Evolutionary conservation across 2,113 vertebrate species (phyloP), one percentile per base, ranked within the genome.

Genomic region (Promerops cafer): DNA sequence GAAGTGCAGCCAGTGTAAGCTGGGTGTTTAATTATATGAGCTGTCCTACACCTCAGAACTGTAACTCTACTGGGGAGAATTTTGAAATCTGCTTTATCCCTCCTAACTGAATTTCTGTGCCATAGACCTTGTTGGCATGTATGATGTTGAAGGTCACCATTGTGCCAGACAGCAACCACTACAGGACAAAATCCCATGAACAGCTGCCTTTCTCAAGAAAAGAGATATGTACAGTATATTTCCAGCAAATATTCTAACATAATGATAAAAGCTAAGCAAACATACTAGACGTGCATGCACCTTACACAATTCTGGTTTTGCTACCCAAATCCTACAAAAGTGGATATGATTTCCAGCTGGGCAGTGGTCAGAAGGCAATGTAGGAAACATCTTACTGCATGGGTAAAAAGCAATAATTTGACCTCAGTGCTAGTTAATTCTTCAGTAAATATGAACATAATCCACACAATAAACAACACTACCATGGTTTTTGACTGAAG

Each of bases 401-500:
- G 68, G 91, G 97, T 95, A 96, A 98, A 97, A 97, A 97, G 84
- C 86, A 97, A 87, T 96, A 97, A 97, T 96, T 97, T 97, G 92
- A 97, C 96, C 82, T 93, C 96, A 94, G 94, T 95, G 91, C 79
- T 95, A 97, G 79, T 87, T 92, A 98, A 97, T 97, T 97, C 96
- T 97, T 97, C 96, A 97, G 92, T 95, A 95, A 95, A 85, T 91
- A 95, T 90, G 71, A 97, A 92, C 95, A 45, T 95, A 97, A 98
- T 96, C 91, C 91, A 92, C 91, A 97, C 87, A 96, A 96, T 93
- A 97, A 97, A 97, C 89, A 98, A 97, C 19, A 54, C 90, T 95
- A 86, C 94, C 80, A 96, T 97, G 90, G 96, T 93, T 97, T 98
- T 97, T 97, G 91, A 97, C 93, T 96, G 95, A 98, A 97, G 93